Conservation (phyloP, 2,797 vertebrate genomes). For the Mormyrus hasselquistii region DNA sequence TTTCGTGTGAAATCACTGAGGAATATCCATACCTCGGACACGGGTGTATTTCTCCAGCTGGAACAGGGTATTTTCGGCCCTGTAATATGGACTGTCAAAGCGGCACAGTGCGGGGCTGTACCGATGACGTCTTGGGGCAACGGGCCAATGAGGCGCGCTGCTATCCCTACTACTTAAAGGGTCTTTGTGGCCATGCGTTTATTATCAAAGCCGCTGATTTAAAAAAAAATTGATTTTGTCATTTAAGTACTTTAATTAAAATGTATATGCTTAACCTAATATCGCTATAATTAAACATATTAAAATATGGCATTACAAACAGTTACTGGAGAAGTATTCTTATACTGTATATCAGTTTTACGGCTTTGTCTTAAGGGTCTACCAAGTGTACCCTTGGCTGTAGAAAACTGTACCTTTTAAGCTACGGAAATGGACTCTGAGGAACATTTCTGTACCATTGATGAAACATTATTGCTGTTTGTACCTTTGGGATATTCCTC, state of each 20-base stretch:
- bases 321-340: neutral
- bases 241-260: neutral
- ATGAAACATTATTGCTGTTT: neutral
- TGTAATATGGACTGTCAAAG: constrained; percentile 24
- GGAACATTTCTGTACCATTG: neutral
- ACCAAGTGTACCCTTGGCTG: no score
- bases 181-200: constrained; percentile 9
- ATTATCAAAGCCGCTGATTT: neutral
- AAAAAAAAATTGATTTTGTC: neutral
- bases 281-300: neutral
- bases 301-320: neutral
- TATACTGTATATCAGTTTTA: neutral
- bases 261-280: neutral
- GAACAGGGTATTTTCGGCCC: constrained; percentile 28
- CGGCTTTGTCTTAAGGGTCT: neutral
- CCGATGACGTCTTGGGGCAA: constrained; percentile 37
- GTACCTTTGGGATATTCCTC: neutral
- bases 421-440: neutral
- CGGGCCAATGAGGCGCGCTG: constrained; percentile 50
- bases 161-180: constrained; percentile 39
- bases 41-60: constrained; percentile 23
- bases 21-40: constrained; percentile 17
- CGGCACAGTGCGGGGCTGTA: constrained; percentile 19
- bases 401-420: no score
- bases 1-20: constrained; percentile 15